Conservation (phyloP, 2,888 invertebrate genomes). For the Calameuta idolon region DNA sequence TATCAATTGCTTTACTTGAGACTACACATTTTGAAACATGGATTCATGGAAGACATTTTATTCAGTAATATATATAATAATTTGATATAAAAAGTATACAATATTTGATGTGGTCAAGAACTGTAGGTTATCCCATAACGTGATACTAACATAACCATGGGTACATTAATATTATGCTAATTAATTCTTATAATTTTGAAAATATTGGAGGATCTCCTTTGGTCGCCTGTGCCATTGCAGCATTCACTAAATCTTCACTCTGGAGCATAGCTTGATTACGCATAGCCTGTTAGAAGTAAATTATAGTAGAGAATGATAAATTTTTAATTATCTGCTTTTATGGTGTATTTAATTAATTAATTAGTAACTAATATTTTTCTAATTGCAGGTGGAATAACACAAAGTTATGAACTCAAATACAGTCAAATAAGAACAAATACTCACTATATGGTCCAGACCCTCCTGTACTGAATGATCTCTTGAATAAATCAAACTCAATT, state of each 20-base stretch:
- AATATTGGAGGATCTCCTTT: constrained; percentile 81
- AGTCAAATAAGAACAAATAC: constrained; percentile 56
- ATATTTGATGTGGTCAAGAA: not conserved
- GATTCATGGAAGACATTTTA: not conserved
- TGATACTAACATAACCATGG: too few species aligned
- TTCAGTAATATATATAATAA: constrained; percentile 10
- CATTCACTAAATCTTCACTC: constrained; percentile 88
- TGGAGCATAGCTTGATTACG: constrained; percentile 90
- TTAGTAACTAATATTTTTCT: not conserved
- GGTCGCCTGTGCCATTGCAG: constrained; percentile 80
- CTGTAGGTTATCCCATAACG: not conserved
- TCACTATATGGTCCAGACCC: constrained; percentile 91
- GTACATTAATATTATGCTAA: not conserved
- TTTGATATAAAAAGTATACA: not conserved
- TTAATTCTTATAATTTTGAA: constrained; percentile 77
- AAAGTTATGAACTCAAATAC: not conserved
- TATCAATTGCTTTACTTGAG: too few species aligned
- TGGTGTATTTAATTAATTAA: not conserved
- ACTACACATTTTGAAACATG: not conserved
- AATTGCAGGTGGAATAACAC: not conserved
- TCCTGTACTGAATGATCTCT: constrained; percentile 89
- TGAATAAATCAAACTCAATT: constrained; percentile 85
- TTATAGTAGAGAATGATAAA: not conserved
- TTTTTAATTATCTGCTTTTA: not conserved
- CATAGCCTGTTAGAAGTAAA: constrained; percentile 73